phyloP scores from a whole-genome alignment of 2,113 vertebrate genomes.

The Lycaon pictus region DNA sequence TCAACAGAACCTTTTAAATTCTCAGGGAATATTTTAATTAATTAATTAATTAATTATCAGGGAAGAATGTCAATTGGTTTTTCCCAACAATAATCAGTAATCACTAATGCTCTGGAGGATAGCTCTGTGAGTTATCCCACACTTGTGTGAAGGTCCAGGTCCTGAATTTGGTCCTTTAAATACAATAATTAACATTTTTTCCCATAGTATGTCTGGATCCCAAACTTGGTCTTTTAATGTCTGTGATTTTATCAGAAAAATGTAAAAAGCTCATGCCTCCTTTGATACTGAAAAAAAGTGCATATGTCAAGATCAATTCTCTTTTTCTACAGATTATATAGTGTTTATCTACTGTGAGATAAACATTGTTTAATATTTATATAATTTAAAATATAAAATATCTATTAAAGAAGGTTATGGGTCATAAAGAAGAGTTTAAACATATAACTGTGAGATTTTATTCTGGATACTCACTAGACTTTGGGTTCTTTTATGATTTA shows the following conservation, averaged over 20 bases:
- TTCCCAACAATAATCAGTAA: background rate
- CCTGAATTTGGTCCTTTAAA: background rate
- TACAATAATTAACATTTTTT: background rate
- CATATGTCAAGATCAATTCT: background rate
- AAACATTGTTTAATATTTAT: background rate
- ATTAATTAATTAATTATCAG: background rate
- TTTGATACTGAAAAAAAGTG: background rate
- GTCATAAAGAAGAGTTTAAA: conserved; percentile 24
- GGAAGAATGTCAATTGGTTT: background rate
- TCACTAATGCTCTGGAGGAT: background rate
- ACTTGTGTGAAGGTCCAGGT: background rate
- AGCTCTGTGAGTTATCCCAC: background rate
- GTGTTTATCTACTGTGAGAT: background rate
- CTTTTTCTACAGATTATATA: background rate
- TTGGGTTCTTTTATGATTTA: conserved; percentile 10
- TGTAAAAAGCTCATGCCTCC: background rate
- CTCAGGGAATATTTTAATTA: background rate
- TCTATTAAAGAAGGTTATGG: background rate
- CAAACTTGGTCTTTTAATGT: background rate
- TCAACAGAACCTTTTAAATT: background rate
- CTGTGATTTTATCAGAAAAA: background rate
- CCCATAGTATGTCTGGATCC: background rate
- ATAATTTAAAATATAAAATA: conserved; percentile 35
- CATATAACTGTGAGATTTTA: background rate
- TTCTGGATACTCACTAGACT: background rate